Conservation (phyloP, 2,888 invertebrate species). For the Gastrophysa polygoni region DNA sequence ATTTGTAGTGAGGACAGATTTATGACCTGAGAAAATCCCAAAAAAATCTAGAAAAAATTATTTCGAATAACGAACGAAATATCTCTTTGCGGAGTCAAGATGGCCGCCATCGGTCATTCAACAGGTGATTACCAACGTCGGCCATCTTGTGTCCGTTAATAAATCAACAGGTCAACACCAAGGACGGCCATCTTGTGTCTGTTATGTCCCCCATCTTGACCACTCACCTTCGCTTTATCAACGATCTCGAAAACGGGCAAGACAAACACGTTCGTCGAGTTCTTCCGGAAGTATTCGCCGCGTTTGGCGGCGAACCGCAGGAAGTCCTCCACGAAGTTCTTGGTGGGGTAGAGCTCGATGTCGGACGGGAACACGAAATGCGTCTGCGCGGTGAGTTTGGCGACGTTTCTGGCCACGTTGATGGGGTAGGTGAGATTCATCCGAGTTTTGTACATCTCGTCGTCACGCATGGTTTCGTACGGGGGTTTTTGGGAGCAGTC, state of each 20-base stretch:
- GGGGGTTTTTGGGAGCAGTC: constrained; percentile 75
- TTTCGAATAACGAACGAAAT: no score
- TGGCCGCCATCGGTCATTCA: no score
- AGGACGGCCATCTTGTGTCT: no score
- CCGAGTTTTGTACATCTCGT: constrained; percentile 55
- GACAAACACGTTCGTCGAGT: constrained; percentile 43
- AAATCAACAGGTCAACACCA: no score
- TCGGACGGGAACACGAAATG: constrained; percentile 50
- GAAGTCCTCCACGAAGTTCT: constrained; percentile 44
- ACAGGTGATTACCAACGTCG: no score
- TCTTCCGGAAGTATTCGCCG: constrained; percentile 27
- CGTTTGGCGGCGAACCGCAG: constrained; percentile 38
- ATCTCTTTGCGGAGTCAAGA: no score
- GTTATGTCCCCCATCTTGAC: not conserved
- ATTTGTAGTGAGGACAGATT: no score
- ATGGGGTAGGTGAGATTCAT: constrained; percentile 48
- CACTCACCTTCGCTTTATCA: constrained; percentile 22
- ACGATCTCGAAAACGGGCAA: constrained; percentile 48
- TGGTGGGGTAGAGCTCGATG: constrained; percentile 50
- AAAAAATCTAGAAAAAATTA: no score
- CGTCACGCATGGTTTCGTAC: constrained; percentile 67
- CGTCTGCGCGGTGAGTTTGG: constrained; percentile 46
- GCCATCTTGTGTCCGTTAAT: no score
- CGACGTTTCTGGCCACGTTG: constrained; percentile 50
- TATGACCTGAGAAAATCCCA: no score